phyloP scores from a whole-genome alignment of 1,140 invertebrate genomes.

The Drosophila guanche region DNA sequence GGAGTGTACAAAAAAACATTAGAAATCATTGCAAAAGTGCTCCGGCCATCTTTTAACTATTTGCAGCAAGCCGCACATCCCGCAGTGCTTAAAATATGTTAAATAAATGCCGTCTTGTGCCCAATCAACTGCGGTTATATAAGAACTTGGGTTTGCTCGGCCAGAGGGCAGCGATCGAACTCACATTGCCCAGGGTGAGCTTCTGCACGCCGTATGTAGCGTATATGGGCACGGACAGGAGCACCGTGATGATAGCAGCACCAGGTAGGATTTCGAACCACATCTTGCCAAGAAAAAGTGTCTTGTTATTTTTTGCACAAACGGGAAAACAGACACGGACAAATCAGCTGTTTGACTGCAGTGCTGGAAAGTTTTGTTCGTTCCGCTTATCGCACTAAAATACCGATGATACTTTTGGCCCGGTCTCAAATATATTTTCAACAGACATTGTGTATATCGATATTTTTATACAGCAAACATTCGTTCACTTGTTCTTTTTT shows the following conservation, averaged over 20 bases:
- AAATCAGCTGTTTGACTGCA: slow-evolving; percentile 28
- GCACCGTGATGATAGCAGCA: slow-evolving; percentile 85
- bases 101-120: slow-evolving; percentile 55
- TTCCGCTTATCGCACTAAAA: background rate
- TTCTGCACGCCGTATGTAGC: slow-evolving; percentile 86
- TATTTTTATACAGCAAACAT: no score
- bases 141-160: slow-evolving; percentile 65
- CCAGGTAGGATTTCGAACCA: slow-evolving; percentile 88
- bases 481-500: no score
- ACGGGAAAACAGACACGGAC: slow-evolving; percentile 25
- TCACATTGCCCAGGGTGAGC: slow-evolving; percentile 85
- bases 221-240: slow-evolving; percentile 85
- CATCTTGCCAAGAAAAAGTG: slow-evolving; percentile 76
- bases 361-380: background rate
- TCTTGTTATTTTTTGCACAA: slow-evolving; percentile 52
- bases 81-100: slow-evolving; percentile 47
- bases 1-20: slow-evolving; percentile 24
- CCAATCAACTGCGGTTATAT: slow-evolving; percentile 68
- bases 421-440: no score
- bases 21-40: slow-evolving; percentile 27
- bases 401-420: no score
- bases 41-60: background rate
- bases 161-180: slow-evolving; percentile 46
- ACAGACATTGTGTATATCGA: no score
- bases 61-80: background rate